phyloP scores from a whole-genome alignment of 2,113 vertebrate species.

The Leucosticte australis region DNA sequence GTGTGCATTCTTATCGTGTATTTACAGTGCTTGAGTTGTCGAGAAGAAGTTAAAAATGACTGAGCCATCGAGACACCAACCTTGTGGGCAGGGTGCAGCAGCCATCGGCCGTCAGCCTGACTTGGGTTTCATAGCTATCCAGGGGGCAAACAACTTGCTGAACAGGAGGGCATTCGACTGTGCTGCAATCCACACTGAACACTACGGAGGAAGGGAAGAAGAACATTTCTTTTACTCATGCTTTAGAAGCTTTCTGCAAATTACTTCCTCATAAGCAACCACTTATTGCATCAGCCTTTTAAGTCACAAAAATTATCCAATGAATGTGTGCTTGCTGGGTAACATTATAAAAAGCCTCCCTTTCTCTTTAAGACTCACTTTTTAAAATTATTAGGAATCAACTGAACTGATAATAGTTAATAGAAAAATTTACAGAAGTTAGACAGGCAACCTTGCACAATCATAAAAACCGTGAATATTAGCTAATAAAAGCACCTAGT shows the following conservation, averaged over 20 bases:
- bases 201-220: constrained; percentile 65
- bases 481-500: neutral
- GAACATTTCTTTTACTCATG: neutral
- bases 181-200: constrained; percentile 90
- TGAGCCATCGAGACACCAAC: constrained; percentile 65
- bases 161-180: constrained; percentile 86
- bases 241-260: neutral
- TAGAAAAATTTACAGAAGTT: neutral
- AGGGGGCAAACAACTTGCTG: constrained; percentile 85
- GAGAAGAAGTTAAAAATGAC: neutral
- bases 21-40: neutral
- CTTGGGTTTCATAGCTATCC: constrained; percentile 89
- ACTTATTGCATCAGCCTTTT: neutral
- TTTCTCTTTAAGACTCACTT: neutral
- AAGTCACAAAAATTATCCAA: neutral
- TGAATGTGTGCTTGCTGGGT: neutral
- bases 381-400: neutral
- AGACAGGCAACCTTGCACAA: neutral
- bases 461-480: neutral
- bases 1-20: neutral
- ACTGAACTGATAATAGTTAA: neutral
- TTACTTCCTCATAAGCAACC: neutral
- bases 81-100: constrained; percentile 90
- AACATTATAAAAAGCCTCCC: neutral
- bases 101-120: constrained; percentile 87